Conservation (phyloP, 2,888 invertebrate genomes). For the Chloroclysta siterata region DNA sequence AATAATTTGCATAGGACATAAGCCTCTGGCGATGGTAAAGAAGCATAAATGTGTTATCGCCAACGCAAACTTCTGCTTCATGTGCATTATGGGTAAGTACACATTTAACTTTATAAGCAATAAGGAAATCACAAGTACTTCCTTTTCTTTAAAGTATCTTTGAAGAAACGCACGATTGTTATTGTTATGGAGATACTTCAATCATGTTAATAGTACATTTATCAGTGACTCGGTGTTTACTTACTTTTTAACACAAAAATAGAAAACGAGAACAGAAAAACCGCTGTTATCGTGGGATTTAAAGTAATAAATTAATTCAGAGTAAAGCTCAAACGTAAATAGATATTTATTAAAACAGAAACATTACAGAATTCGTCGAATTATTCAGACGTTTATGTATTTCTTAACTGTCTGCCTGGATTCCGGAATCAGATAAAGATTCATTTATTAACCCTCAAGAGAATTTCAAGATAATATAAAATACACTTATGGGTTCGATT, state of each 20-base stretch:
- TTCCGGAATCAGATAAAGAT: too few species aligned
- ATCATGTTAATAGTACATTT: conserved; percentile 37
- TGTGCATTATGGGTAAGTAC: conserved; percentile 8
- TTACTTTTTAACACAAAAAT: conserved; percentile 24
- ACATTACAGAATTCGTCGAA: too few species aligned
- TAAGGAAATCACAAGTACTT: conserved; percentile 16
- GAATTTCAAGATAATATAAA: too few species aligned
- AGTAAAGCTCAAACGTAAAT: conserved; percentile 23
- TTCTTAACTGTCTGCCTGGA: too few species aligned
- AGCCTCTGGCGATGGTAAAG: not conserved
- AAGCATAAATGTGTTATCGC: not conserved
- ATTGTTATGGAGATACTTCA: conserved; percentile 22
- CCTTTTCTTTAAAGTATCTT: conserved; percentile 12
- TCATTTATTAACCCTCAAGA: too few species aligned
- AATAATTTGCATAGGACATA: too few species aligned
- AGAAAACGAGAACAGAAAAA: conserved; percentile 23
- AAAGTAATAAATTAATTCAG: conserved; percentile 26
- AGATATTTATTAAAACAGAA: conserved; percentile 8
- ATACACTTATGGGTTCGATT: not conserved
- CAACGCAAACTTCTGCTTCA: conserved; percentile 5
- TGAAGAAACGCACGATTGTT: conserved; percentile 16
- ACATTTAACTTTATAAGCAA: conserved; percentile 13
- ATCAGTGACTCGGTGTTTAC: conserved; percentile 36
- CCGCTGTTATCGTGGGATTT: conserved; percentile 25
- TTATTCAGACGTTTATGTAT: too few species aligned